Percentiles rank a stretch among this genome's conserved stretches.
phyloP scores from a whole-genome alignment of 2,888 invertebrate species.

The Rhogogaster chlorosoma region DNA sequence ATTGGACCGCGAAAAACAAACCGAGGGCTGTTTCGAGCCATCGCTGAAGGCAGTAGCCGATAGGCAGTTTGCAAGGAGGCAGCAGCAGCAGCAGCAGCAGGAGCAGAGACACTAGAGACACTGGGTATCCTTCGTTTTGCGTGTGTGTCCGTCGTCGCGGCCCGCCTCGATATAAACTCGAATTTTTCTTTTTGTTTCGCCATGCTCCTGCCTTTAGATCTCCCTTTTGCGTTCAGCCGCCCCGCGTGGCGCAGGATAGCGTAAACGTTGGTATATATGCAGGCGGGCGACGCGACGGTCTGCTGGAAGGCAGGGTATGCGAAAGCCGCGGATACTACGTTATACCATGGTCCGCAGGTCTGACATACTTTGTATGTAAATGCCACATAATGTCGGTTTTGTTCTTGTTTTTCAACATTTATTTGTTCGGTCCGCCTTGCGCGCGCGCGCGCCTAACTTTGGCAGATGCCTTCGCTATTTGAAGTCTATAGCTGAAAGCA shows the following conservation, averaged over 20 bases:
- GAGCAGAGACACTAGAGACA: constrained; percentile 61
- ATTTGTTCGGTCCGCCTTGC: constrained; percentile 67
- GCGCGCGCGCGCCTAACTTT: constrained; percentile 41
- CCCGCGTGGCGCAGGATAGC: constrained; percentile 73
- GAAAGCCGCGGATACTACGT: constrained; percentile 74
- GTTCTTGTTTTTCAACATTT: constrained; percentile 76
- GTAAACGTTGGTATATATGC: constrained; percentile 65
- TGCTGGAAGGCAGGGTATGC: constrained; percentile 68
- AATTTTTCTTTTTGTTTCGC: constrained; percentile 73
- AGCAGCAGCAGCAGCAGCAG: constrained; percentile 51
- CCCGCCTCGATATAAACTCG: constrained; percentile 71
- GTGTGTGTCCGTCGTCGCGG: constrained; percentile 61
- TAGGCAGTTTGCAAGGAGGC: constrained; percentile 65
- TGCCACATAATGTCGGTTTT: constrained; percentile 77
- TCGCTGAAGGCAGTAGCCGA: constrained; percentile 65
- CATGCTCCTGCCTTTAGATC: constrained; percentile 69
- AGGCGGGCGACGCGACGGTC: constrained; percentile 51
- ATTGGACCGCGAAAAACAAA: constrained; percentile 8
- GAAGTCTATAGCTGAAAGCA: neutral
- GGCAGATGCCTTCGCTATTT: constrained; percentile 34
- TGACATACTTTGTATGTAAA: constrained; percentile 78
- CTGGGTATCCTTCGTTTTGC: constrained; percentile 65
- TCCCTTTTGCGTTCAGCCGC: constrained; percentile 75
- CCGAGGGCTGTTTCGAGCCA: constrained; percentile 59
- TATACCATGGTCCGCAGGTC: constrained; percentile 74